These are phyloP conservation scores for Agapostemon virescens DNA, from an alignment of 2,888 invertebrate genomes.

Conservation along the genomic window DNA sequence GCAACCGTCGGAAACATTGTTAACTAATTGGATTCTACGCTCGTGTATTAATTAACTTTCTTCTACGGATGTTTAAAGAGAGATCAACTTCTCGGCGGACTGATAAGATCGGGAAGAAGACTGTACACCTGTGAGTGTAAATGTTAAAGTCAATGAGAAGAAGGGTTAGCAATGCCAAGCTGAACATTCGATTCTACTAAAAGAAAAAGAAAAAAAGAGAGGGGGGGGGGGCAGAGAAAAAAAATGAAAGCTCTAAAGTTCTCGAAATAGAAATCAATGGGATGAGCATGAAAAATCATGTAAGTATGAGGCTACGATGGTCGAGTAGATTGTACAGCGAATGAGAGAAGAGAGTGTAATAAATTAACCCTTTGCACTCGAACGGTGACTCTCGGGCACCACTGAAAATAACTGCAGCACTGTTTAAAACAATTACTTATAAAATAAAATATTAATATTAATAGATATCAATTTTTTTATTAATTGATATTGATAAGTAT, in stretches of 20 bases:
- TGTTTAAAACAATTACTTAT: too few species aligned
- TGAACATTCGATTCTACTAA: slow-evolving; percentile 22
- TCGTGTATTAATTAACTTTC: neutral
- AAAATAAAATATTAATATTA: too few species aligned
- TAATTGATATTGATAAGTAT: too few species aligned
- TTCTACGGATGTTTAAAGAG: neutral
- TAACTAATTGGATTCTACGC: slow-evolving; percentile 6
- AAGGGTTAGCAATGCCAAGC: slow-evolving; percentile 44
- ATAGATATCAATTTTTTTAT: too few species aligned
- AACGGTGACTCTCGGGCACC: too few species aligned
- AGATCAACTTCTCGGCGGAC: neutral
- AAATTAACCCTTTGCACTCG: too few species aligned
- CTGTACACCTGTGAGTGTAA: neutral
- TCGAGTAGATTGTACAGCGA: neutral
- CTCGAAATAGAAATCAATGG: neutral
- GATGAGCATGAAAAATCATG: neutral
- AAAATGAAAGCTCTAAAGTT: slow-evolving; percentile 9
- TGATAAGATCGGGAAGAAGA: neutral
- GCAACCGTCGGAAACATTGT: neutral
- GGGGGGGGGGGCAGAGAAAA: too few species aligned
- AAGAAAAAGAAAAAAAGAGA: neutral
- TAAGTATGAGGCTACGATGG: neutral
- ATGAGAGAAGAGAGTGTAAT: neutral
- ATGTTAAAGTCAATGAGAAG: slow-evolving; percentile 28
- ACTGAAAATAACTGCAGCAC: too few species aligned